A percentile compares a stretch with the other conserved stretches of the same genome.
Conservation (phyloP, 2,888 invertebrate species). For the Tenthredo scrophulariae region DNA sequence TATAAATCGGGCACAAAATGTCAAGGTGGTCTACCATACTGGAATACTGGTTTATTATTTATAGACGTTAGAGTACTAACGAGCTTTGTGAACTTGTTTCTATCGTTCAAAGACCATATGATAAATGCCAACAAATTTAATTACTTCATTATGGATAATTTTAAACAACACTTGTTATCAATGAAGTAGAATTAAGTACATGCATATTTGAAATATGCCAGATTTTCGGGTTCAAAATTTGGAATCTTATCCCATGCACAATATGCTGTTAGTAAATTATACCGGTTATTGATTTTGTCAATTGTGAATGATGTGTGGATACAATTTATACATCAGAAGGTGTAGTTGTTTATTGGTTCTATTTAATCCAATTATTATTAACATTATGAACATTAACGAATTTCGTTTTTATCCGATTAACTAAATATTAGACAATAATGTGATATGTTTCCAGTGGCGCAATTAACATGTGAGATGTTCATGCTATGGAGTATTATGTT, state of each 20-base stretch:
- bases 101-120: conserved; percentile 25
- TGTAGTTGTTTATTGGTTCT: conserved; percentile 21
- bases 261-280: neutral
- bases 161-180: conserved; percentile 8
- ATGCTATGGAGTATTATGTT: conserved; percentile 31
- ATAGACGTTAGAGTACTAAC: neutral
- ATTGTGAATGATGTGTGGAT: conserved; percentile 21
- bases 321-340: conserved; percentile 17
- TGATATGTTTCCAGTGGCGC: conserved; percentile 50
- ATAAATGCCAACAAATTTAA: conserved; percentile 17
- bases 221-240: conserved; percentile 6
- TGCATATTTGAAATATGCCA: conserved; percentile 35
- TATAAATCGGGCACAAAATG: conserved; percentile 49
- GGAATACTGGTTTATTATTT: conserved; percentile 27
- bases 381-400: neutral
- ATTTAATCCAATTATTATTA: conserved; percentile 28
- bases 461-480: neutral
- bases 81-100: conserved; percentile 10
- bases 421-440: conserved; percentile 28
- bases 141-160: neutral
- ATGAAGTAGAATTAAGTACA: neutral
- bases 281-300: neutral
- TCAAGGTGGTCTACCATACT: conserved; percentile 36
- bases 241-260: conserved; percentile 22
- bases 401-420: conserved; percentile 33